A percentile compares a stretch with the other conserved stretches of the same genome.
These are phyloP conservation scores for Hiodon tergisus DNA, from an alignment of 2,113 vertebrate species.

Conservation along the genomic window DNA sequence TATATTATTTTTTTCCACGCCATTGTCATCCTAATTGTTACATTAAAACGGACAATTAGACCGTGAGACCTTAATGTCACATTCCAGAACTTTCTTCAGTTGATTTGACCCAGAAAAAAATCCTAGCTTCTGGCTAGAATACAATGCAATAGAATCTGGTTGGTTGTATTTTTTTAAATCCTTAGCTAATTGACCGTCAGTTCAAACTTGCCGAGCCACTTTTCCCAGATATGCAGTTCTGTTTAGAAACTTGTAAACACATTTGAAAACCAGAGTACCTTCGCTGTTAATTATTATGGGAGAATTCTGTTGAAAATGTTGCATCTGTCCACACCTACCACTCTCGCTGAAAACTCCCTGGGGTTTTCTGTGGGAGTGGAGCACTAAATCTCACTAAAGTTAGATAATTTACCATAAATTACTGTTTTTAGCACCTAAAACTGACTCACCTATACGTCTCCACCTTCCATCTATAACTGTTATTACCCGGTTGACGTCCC, in stretches of 20 bases:
- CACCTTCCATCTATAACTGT: conserved; percentile 40
- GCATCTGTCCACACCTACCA: neutral
- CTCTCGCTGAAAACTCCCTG: too few relatives aligned
- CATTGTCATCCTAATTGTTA: too few relatives aligned
- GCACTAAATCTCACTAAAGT: neutral
- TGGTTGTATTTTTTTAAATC: neutral
- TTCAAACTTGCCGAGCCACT: neutral
- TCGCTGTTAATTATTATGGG: conserved; percentile 1
- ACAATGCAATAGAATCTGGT: neutral
- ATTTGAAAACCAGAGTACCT: neutral
- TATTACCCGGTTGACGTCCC: conserved; percentile 42
- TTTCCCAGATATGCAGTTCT: neutral
- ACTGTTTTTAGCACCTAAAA: neutral
- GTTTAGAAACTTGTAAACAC: conserved; percentile 2
- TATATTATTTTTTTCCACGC: too few relatives aligned
- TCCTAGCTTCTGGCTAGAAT: neutral
- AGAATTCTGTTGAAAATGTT: neutral
- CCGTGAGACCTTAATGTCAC: too few relatives aligned
- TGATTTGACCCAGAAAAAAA: neutral
- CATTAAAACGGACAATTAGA: too few relatives aligned
- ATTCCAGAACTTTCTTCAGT: neutral
- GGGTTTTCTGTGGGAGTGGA: too few relatives aligned
- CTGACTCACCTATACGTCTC: conserved; percentile 33
- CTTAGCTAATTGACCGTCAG: too few relatives aligned
- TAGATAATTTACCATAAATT: neutral